phyloP scores from a whole-genome alignment of 2,113 vertebrate genomes.

The Atractosteus spatula region DNA sequence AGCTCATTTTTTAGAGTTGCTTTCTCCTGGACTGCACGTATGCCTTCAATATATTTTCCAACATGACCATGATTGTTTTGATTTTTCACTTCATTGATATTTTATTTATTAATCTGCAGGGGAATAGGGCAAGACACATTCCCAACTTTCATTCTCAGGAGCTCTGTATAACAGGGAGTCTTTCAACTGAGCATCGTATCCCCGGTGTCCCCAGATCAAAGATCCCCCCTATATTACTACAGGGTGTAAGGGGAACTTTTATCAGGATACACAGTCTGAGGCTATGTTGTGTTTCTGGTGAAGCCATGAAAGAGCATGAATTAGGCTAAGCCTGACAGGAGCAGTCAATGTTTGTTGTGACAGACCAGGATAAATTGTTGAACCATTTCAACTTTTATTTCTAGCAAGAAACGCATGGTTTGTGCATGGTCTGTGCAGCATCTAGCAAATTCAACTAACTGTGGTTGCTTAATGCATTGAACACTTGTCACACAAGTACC shows the following conservation, averaged over 20 bases:
- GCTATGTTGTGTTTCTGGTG: constrained; percentile 40
- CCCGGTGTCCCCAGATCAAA: constrained; percentile 51
- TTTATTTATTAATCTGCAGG: constrained; percentile 62
- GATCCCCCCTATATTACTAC: constrained; percentile 47
- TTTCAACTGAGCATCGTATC: constrained; percentile 20
- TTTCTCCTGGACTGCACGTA: constrained; percentile 13
- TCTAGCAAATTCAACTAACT: neutral
- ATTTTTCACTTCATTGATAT: constrained; percentile 53
- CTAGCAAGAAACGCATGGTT: constrained; percentile 14
- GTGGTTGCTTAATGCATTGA: no score
- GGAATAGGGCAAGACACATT: constrained; percentile 34
- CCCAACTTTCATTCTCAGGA: constrained; percentile 44
- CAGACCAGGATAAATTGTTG: constrained; percentile 35
- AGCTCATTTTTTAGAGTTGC: constrained; percentile 12
- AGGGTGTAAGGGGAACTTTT: constrained; percentile 52
- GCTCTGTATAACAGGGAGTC: constrained; percentile 40
- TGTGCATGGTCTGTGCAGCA: neutral
- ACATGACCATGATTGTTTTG: constrained; percentile 44
- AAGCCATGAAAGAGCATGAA: constrained; percentile 54
- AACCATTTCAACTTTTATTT: constrained; percentile 34
- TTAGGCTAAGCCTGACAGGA: constrained; percentile 39
- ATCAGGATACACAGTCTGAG: constrained; percentile 49
- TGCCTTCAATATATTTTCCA: constrained; percentile 24
- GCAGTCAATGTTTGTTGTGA: constrained; percentile 40
- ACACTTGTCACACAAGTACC: no score